phyloP scores from a whole-genome alignment of 2,888 invertebrate genomes.

The Subacronicta megacephala region DNA sequence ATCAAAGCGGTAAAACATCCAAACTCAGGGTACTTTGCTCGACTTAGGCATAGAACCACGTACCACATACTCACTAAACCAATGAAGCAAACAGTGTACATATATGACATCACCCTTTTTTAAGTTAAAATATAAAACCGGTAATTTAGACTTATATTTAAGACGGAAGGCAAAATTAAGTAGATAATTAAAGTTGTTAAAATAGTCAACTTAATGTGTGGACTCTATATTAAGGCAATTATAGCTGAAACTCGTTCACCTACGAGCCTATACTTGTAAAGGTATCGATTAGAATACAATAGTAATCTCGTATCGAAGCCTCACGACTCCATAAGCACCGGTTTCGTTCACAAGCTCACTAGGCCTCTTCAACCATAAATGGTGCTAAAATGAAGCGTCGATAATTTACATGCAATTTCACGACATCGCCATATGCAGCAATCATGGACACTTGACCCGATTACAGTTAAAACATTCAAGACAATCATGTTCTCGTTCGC shows the following conservation, averaged over 20 bases:
- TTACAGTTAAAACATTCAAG: slow-evolving; percentile 48
- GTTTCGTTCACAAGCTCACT: slow-evolving; percentile 46
- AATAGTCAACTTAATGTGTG: neutral
- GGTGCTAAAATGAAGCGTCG: slow-evolving; percentile 66
- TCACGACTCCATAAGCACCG: slow-evolving; percentile 30
- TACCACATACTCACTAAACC: too few relatives aligned
- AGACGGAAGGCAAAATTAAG: neutral
- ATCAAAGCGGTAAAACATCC: too few relatives aligned
- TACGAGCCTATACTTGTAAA: too few relatives aligned
- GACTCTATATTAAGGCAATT: neutral
- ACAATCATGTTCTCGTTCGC: slow-evolving; percentile 1
- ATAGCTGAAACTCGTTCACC: slow-evolving; percentile 8
- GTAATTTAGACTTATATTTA: too few relatives aligned
- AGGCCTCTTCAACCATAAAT: slow-evolving; percentile 65
- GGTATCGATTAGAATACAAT: slow-evolving; percentile 28
- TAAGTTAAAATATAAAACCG: too few relatives aligned
- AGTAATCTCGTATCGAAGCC: slow-evolving; percentile 12
- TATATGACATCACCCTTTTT: too few relatives aligned
- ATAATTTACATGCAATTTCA: slow-evolving; percentile 79
- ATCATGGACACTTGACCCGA: slow-evolving; percentile 71
- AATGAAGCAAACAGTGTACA: too few relatives aligned
- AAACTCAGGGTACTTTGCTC: too few relatives aligned
- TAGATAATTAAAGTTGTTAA: neutral
- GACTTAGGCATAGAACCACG: too few relatives aligned
- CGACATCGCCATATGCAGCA: slow-evolving; percentile 68